Evolutionary conservation across 2,797 vertebrate species (phyloP).

Genomic region (Tiaroga cobitis): DNA sequence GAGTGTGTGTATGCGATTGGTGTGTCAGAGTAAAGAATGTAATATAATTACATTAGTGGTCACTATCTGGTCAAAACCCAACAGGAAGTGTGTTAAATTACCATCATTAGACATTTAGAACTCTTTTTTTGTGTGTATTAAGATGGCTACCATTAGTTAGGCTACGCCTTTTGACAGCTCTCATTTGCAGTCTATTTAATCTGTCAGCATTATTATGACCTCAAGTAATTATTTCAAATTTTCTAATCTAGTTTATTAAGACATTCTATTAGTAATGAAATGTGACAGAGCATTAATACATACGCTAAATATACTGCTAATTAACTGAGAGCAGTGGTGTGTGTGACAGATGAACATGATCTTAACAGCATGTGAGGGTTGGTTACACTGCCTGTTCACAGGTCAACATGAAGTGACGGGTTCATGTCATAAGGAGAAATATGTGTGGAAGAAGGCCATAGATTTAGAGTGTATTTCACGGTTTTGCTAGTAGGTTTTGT

Average conservation of each 20-base stretch:
- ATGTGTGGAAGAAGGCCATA: neutral
- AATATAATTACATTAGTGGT: slow-evolving; percentile 39
- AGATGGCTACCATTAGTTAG: slow-evolving; percentile 30
- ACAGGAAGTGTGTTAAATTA: slow-evolving; percentile 36
- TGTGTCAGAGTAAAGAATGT: neutral
- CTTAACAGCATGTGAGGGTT: slow-evolving; percentile 15
- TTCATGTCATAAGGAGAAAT: neutral
- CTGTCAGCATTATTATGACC: slow-evolving; percentile 22
- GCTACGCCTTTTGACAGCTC: slow-evolving; percentile 17
- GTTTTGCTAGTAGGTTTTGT: neutral
- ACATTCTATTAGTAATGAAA: slow-evolving; percentile 36
- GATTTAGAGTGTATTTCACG: neutral
- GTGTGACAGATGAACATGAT: slow-evolving; percentile 12
- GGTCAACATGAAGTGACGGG: neutral
- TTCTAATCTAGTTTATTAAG: slow-evolving; percentile 40
- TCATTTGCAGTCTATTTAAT: slow-evolving; percentile 35
- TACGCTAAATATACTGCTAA: neutral
- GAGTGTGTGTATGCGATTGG: slow-evolving; percentile 5
- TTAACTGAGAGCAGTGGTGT: slow-evolving; percentile 20
- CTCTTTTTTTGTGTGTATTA: neutral
- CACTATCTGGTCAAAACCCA: slow-evolving; percentile 33
- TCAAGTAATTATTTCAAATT: slow-evolving; percentile 11
- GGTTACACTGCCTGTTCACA: neutral
- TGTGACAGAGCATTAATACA: slow-evolving; percentile 31
- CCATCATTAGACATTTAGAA: slow-evolving; percentile 29